A percentile compares a stretch with the other conserved stretches of the same genome.
These are phyloP conservation scores for Pemphigus obesinymphae DNA, from an alignment of 1,140 invertebrate species.

Conservation along the genomic window DNA sequence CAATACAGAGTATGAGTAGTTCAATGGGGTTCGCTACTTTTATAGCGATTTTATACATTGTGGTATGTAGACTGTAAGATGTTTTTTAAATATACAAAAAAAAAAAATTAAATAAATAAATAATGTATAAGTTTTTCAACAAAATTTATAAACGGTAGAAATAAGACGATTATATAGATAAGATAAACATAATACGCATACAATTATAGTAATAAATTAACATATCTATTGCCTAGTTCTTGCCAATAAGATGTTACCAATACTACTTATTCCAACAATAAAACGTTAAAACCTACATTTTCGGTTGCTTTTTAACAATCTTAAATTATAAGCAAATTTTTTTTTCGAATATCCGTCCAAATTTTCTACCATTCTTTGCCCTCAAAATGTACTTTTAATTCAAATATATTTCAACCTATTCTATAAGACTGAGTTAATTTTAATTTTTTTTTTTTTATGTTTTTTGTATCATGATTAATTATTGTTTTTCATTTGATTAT, in stretches of 20 bases:
- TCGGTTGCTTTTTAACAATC: conserved; percentile 30
- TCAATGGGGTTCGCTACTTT: conserved; percentile 29
- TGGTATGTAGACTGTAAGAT: conserved; percentile 32
- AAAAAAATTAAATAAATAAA: background rate
- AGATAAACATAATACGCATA: conserved; percentile 2
- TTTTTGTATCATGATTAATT: conserved; percentile 6
- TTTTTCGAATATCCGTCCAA: conserved; percentile 36
- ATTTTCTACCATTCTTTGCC: conserved; percentile 37
- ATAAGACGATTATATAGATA: conserved; percentile 19
- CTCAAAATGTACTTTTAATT: conserved; percentile 21
- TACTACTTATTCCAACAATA: conserved; percentile 6
- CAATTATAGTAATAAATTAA: conserved; percentile 38
- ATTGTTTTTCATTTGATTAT: conserved; percentile 6
- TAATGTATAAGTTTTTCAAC: background rate
- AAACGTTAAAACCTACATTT: conserved; percentile 15
- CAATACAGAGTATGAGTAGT: conserved; percentile 27
- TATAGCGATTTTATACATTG: conserved; percentile 39
- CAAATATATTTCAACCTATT: conserved; percentile 39
- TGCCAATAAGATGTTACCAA: conserved; percentile 38
- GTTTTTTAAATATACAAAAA: conserved; percentile 4
- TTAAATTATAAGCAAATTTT: conserved; percentile 16
- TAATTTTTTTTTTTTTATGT: conserved; percentile 37
- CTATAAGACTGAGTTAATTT: conserved; percentile 40
- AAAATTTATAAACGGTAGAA: conserved; percentile 33
- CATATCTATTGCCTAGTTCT: conserved; percentile 40